phyloP scores from a whole-genome alignment of 2,113 vertebrate species.

The Gymnobelideus leadbeateri region DNA sequence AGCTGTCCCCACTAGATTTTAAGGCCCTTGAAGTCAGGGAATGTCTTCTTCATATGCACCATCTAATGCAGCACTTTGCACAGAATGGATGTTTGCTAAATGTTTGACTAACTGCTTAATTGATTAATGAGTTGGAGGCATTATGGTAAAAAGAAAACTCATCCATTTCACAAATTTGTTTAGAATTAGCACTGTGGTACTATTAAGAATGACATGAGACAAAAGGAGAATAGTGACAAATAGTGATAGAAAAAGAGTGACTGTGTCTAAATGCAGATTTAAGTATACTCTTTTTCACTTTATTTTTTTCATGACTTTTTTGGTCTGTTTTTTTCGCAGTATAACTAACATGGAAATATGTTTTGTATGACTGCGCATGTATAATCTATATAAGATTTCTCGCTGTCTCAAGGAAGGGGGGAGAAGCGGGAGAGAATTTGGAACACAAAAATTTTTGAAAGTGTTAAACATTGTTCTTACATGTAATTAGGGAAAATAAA shows the following conservation, averaged over 20 bases:
- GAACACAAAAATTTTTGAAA: background rate
- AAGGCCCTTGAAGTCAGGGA: background rate
- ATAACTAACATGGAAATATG: background rate
- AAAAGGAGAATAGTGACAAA: background rate
- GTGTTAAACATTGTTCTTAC: background rate
- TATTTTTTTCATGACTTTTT: background rate
- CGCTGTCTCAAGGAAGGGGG: background rate
- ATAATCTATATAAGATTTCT: background rate
- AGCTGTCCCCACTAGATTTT: background rate
- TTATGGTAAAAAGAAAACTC: background rate
- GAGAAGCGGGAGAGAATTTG: background rate
- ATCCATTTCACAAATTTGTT: background rate
- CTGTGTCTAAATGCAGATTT: background rate
- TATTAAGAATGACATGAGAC: background rate
- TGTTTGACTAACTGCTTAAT: background rate
- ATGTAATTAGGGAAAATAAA: background rate
- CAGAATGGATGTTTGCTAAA: background rate
- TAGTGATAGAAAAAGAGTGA: background rate
- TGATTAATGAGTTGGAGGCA: background rate
- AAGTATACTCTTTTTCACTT: background rate
- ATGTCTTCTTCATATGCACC: background rate
- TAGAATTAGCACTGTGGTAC: background rate
- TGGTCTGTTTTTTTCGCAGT: background rate
- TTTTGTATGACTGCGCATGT: background rate
- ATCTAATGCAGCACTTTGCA: background rate